A percentile compares a stretch with the other conserved stretches of the same genome.
Conservation (phyloP, 2,113 vertebrate species). For the Percina caprodes region DNA sequence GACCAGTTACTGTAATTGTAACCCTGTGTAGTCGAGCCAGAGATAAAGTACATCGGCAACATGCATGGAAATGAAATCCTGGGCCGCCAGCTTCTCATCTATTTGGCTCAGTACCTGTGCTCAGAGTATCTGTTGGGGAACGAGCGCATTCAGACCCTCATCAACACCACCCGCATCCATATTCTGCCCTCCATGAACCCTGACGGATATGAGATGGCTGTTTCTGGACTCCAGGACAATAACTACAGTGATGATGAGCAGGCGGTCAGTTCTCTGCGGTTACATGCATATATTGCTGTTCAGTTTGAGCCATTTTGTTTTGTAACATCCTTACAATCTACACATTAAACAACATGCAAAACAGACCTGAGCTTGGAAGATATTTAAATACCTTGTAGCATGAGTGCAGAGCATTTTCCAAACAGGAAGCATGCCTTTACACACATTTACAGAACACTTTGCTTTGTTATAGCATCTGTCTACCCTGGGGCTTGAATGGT, state of each 20-base stretch:
- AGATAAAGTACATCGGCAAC: slow-evolving; percentile 94
- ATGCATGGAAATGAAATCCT: slow-evolving; percentile 95
- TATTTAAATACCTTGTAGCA: neutral
- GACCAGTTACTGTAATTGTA: slow-evolving; percentile 20
- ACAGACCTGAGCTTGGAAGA: neutral
- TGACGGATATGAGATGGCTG: slow-evolving; percentile 92
- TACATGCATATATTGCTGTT: neutral
- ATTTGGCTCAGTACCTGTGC: slow-evolving; percentile 92
- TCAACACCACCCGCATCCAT: slow-evolving; percentile 94
- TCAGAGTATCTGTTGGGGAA: slow-evolving; percentile 91
- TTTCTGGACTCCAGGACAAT: slow-evolving; percentile 81
- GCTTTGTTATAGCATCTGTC: neutral
- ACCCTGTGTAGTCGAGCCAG: slow-evolving; percentile 90
- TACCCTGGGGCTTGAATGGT: neutral
- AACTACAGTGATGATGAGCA: slow-evolving; percentile 63
- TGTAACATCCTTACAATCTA: neutral
- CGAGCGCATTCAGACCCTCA: slow-evolving; percentile 86
- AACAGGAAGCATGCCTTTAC: neutral
- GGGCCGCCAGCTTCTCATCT: slow-evolving; percentile 92
- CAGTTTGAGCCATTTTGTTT: neutral
- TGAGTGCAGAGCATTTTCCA: neutral
- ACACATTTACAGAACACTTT: neutral
- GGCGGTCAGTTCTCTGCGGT: slow-evolving; percentile 61
- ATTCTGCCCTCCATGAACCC: slow-evolving; percentile 97
- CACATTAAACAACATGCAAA: neutral